Conservation (phyloP, 2,797 vertebrate genomes). For the Anguilla pacifica region DNA sequence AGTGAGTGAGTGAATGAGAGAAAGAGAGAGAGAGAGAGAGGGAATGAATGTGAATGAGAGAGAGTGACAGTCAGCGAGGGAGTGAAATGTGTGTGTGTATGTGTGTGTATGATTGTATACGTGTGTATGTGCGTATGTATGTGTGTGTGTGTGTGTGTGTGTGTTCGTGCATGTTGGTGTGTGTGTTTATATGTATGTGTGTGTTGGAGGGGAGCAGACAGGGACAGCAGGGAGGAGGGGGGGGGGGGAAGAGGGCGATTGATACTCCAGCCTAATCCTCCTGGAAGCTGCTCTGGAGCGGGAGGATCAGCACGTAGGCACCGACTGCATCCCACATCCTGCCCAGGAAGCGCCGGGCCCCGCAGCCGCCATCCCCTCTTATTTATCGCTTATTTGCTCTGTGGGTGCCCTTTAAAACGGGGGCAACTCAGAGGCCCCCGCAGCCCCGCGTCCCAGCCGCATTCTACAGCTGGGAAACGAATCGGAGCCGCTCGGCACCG, state of each 20-base stretch:
- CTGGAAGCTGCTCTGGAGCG: not conserved
- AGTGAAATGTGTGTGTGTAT: not conserved
- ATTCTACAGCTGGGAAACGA: not conserved
- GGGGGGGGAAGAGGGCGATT: constrained; percentile 8
- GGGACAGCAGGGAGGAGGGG: not conserved
- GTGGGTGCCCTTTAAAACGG: not conserved
- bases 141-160: not conserved
- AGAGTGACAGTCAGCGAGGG: too few species aligned
- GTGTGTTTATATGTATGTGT: constrained; percentile 30
- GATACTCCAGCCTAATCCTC: constrained; percentile 15
- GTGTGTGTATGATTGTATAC: not conserved
- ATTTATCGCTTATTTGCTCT: not conserved
- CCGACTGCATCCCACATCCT: not conserved
- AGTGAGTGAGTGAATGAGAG: too few species aligned
- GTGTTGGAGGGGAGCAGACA: constrained; percentile 31
- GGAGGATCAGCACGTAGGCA: constrained; percentile 8
- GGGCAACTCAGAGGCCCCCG: not conserved
- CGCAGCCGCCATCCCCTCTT: not conserved
- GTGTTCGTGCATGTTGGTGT: not conserved
- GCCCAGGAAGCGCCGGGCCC: not conserved
- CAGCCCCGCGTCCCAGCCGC: too few species aligned
- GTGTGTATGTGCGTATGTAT: not conserved
- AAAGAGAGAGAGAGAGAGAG: not conserved
- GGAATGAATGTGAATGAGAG: not conserved
- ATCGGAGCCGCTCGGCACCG: not conserved